Conservation (phyloP, 2,888 invertebrate genomes). For the Stenurella melanura region DNA sequence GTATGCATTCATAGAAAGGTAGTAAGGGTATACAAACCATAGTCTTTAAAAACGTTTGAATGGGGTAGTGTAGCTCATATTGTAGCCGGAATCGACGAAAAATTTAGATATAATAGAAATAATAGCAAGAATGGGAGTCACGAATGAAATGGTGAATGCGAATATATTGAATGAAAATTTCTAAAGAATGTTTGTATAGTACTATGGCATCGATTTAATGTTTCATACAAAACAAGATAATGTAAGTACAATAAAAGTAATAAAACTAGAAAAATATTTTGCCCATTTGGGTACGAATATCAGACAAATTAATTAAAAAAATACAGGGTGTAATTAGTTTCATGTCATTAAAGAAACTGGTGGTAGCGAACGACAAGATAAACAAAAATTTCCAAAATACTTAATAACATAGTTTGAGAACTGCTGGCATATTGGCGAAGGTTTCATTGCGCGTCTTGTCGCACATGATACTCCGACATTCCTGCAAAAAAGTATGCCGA, state of each 20-base stretch:
- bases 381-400: too few relatives aligned
- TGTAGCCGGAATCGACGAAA: slow-evolving; percentile 2
- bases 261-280: slow-evolving; percentile 23
- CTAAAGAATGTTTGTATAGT: slow-evolving; percentile 12
- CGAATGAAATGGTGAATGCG: slow-evolving; percentile 20
- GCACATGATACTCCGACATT: too few relatives aligned
- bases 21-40: not conserved
- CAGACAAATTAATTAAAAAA: not conserved
- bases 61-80: slow-evolving; percentile 9
- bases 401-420: too few relatives aligned
- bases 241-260: too few relatives aligned
- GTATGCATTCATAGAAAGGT: not conserved
- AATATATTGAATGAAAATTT: slow-evolving; percentile 30
- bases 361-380: too few relatives aligned
- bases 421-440: too few relatives aligned
- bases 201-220: slow-evolving; percentile 27
- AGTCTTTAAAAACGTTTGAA: not conserved
- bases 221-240: not conserved
- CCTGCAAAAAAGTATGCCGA: too few relatives aligned
- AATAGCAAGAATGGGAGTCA: not conserved
- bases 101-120: slow-evolving; percentile 7
- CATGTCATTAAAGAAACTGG: too few relatives aligned
- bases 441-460: too few relatives aligned
- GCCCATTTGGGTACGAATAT: not conserved
- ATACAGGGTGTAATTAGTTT: too few relatives aligned